phyloP scores from a whole-genome alignment of 2,888 invertebrate species.

The Parnassius mnemosyne region DNA sequence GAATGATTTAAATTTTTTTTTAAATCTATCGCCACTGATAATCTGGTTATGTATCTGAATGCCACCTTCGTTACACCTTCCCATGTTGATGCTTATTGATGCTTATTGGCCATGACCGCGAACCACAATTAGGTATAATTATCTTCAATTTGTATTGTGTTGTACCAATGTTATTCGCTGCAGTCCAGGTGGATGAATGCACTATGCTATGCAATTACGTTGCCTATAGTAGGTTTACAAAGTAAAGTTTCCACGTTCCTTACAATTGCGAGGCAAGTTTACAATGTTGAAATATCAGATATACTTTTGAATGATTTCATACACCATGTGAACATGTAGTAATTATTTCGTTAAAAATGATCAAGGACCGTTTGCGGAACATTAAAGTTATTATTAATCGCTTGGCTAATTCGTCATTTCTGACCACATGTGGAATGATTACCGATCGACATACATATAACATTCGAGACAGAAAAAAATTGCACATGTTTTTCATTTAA shows the following conservation, averaged over 20 bases:
- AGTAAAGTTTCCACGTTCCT: constrained; percentile 47
- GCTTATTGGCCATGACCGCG: constrained; percentile 80
- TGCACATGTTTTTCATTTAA: constrained; percentile 43
- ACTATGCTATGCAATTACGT: constrained; percentile 61
- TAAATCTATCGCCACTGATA: constrained; percentile 4
- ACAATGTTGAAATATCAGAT: constrained; percentile 17
- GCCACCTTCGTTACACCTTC: constrained; percentile 60
- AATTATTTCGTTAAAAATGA: constrained; percentile 9
- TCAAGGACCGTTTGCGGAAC: constrained; percentile 14
- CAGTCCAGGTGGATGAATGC: constrained; percentile 54
- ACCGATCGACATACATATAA: constrained; percentile 52
- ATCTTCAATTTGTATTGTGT: constrained; percentile 75
- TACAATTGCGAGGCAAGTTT: constrained; percentile 17
- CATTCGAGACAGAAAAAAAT: constrained; percentile 49
- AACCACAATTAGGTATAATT: constrained; percentile 76
- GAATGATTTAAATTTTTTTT: background rate
- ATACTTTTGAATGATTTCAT: constrained; percentile 13
- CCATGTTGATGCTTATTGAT: constrained; percentile 74
- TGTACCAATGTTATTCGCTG: constrained; percentile 67
- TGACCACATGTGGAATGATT: constrained; percentile 32
- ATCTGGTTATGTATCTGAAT: constrained; percentile 21
- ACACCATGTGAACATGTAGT: constrained; percentile 5
- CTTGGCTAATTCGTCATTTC: constrained; percentile 17
- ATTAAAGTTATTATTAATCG: constrained; percentile 12
- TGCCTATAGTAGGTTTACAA: constrained; percentile 47